Percentiles rank a stretch among this genome's conserved stretches.
phyloP scores from a whole-genome alignment of 2,113 vertebrate species.

The Xenus cinereus region DNA sequence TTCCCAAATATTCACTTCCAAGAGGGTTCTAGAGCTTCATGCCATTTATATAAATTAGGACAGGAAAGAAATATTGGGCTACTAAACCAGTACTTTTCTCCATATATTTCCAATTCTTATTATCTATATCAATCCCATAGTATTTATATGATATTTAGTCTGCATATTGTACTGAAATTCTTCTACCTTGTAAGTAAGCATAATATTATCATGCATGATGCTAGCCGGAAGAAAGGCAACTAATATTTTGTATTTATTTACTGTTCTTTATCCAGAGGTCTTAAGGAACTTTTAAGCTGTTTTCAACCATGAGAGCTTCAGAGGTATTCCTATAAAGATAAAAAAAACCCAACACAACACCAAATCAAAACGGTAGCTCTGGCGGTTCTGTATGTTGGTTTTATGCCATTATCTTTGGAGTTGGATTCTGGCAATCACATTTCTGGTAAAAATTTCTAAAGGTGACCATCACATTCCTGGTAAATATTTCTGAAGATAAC shows the following conservation, averaged over 20 bases:
- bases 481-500: neutral
- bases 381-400: neutral
- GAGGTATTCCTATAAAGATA: neutral
- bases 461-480: neutral
- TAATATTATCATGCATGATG: neutral
- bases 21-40: neutral
- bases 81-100: neutral
- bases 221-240: neutral
- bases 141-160: neutral
- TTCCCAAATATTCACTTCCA: neutral
- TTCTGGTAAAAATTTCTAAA: neutral
- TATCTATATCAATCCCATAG: neutral
- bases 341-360: neutral
- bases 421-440: neutral
- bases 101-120: neutral
- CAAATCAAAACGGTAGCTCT: neutral
- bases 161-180: neutral
- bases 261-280: neutral
- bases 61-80: neutral
- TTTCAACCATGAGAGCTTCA: neutral
- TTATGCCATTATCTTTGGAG: neutral
- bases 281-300: neutral
- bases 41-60: neutral
- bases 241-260: neutral
- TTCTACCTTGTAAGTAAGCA: neutral